Conservation (phyloP, 2,113 vertebrate species). For the Kryptolebias marmoratus region DNA sequence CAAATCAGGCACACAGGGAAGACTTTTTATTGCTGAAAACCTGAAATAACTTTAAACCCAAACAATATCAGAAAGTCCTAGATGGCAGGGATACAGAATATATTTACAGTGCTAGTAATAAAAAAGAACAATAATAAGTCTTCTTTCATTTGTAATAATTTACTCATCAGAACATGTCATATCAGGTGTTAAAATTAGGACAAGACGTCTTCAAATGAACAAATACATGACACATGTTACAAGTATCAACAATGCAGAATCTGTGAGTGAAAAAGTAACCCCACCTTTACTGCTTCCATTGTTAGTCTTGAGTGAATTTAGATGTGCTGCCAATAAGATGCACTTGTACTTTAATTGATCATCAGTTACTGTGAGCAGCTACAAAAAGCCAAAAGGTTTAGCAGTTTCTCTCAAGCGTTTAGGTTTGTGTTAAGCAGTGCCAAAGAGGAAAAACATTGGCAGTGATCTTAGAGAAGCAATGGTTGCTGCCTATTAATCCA, state of each 20-base stretch:
- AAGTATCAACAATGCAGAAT: not conserved
- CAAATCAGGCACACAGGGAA: not conserved
- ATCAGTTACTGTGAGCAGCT: not conserved
- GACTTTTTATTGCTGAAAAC: not conserved
- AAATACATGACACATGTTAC: not conserved
- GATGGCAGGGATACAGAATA: not conserved
- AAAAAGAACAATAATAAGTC: not conserved
- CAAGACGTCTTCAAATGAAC: not conserved
- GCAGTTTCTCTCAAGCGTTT: not conserved
- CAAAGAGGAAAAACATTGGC: not conserved
- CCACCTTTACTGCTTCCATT: not conserved
- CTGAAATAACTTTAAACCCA: not conserved
- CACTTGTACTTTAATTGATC: not conserved
- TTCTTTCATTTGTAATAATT: too few species aligned
- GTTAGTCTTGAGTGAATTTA: not conserved
- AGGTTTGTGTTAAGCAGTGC: not conserved
- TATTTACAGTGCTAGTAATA: not conserved
- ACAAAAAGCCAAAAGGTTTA: not conserved
- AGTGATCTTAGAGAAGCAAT: not conserved
- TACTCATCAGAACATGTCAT: not conserved
- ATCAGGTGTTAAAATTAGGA: not conserved
- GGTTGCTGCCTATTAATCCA: not conserved
- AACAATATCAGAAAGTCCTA: not conserved
- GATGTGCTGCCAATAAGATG: not conserved
- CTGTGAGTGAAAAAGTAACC: not conserved